A percentile compares a stretch with the other conserved stretches of the same genome.
These are phyloP conservation scores for Ammodramus savannarum DNA, from an alignment of 2,113 vertebrate genomes.

Conservation along the genomic window DNA sequence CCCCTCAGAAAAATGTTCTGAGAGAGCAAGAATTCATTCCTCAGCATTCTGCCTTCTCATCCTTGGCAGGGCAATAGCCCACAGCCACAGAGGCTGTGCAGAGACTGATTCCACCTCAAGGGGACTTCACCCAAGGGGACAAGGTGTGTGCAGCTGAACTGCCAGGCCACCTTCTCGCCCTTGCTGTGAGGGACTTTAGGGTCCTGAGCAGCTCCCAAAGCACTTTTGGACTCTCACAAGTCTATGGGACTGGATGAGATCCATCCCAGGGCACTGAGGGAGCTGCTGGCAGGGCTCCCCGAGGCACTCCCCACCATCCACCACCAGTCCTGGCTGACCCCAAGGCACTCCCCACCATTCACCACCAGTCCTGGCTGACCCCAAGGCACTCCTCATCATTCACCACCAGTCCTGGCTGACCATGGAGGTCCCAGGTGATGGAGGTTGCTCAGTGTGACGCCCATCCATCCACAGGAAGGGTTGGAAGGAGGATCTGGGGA, in stretches of 20 bases:
- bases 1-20: neutral
- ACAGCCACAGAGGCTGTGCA: neutral
- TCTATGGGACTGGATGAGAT: neutral
- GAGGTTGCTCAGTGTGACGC: neutral
- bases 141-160: neutral
- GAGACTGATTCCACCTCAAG: neutral
- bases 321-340: neutral
- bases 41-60: neutral
- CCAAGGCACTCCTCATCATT: neutral
- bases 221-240: fast-evolving
- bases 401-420: neutral
- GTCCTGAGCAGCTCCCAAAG: neutral
- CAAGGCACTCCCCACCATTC: no score
- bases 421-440: fast-evolving
- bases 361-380: no score
- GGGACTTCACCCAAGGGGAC: no score
- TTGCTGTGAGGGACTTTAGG: fast-evolving
- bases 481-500: neutral
- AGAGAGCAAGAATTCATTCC: neutral
- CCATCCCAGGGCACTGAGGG: neutral
- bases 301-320: no score
- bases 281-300: neutral
- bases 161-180: neutral
- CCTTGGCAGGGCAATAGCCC: no score
- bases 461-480: neutral